A percentile compares a stretch with the other conserved stretches of the same genome.
Evolutionary conservation across 2,888 invertebrate species (phyloP).

Genomic region (Schrankia costaestrigalis): DNA sequence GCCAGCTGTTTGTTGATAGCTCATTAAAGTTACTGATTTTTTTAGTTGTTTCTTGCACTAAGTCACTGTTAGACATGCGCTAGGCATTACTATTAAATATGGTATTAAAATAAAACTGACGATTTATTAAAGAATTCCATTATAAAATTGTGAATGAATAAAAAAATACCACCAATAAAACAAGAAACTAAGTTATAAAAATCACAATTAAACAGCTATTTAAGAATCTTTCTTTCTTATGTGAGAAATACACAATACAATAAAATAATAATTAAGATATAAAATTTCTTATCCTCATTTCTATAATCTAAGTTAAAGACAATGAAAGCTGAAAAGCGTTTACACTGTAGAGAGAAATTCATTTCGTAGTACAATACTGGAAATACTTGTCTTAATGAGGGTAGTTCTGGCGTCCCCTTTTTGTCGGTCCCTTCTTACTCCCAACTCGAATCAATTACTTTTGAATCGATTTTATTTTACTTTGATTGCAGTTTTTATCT

Average conservation of each 20-base stretch:
- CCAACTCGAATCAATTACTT: conserved; percentile 23
- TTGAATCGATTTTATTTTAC: conserved; percentile 23
- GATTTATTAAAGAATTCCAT: no score
- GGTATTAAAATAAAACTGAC: no score
- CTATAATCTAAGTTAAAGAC: conserved; percentile 31
- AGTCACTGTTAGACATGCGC: no score
- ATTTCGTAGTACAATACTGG: conserved; percentile 40
- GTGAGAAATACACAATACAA: not conserved
- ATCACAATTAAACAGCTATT: not conserved
- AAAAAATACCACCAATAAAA: not conserved
- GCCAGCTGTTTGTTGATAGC: no score
- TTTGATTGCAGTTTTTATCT: conserved; percentile 14
- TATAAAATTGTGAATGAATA: no score
- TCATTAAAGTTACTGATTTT: no score
- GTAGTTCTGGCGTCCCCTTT: conserved; percentile 26
- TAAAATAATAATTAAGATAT: not conserved
- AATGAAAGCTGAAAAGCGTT: conserved; percentile 37
- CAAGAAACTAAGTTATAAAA: not conserved
- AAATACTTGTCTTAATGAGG: conserved; percentile 39
- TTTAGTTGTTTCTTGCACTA: no score
- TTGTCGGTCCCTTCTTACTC: conserved; percentile 20
- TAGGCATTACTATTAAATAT: no score
- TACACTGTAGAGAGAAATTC: conserved; percentile 39
- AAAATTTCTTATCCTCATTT: conserved; percentile 8
- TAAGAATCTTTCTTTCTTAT: not conserved